Evolutionary conservation across 1,140 invertebrate genomes (phyloP), one percentile per base, ranked within the genome.

Genomic region (Leptinotarsa defecta): DNA sequence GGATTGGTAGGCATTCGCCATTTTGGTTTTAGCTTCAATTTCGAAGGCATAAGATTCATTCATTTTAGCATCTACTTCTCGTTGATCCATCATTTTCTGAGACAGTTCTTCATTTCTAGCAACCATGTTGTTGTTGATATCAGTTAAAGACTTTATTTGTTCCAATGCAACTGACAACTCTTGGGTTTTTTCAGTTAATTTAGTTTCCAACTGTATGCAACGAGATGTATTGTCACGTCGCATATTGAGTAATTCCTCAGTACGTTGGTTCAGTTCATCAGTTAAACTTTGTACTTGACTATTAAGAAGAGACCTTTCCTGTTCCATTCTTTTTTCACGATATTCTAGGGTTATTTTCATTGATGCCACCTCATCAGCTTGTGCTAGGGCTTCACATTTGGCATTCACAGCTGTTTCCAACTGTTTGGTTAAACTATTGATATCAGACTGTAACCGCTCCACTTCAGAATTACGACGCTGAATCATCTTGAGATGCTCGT

Each of bases 1-100:
- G 63, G 88, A 90, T 87, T 96, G 95, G 81, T 96, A 95, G 3
- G 97, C 86, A 78, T 94, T 91, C 11, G 93, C 91, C n/a, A 98
- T 86, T 88, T 93, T 94, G 0, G 91, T 91, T 86, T 96, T 95
- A 1, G 94, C 91, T 78, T 92, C 88, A 15, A 97, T 86, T 88
- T 98, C 95, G 80, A 94, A 92, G 80, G 93, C 90, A 81, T 93
- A 96, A 52, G 93, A 93, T 79, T 95, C 91, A 82, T 94, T 91
- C 85, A 94, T 90, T 83, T 93, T 91, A 17, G 90, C 87, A 84
- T 95, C 91, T 62, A 90, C 87, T 76, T 94, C 92, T 79, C 92
- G 88, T 74, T 94, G 92, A 83, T 93, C 91, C 79, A 92, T 90
- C 13, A 96, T 85, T 82, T 93, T 92, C 78, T 94, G 88, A 11